These are phyloP conservation scores for Protaetia brevitarsis DNA, from an alignment of 1,140 invertebrate genomes.

Conservation along the genomic window DNA sequence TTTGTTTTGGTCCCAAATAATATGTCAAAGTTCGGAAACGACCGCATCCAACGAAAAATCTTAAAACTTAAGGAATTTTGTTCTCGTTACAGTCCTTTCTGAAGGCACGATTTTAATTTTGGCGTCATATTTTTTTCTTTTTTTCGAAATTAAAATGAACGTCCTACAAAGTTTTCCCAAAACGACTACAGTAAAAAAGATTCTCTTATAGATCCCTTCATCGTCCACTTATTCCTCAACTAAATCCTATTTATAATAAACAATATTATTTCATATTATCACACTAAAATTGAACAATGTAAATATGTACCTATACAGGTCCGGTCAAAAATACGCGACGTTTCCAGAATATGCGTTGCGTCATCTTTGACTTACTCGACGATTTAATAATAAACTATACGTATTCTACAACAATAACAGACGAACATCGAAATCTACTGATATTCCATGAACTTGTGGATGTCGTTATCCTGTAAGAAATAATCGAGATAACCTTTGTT, in stretches of 20 bases:
- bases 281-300: conserved; percentile 19
- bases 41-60: not conserved
- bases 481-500: conserved; percentile 42
- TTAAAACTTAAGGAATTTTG: conserved; percentile 2
- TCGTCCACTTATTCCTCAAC: not conserved
- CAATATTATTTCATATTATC: conserved; percentile 17
- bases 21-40: conserved; percentile 26
- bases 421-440: conserved; percentile 18
- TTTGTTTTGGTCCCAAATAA: conserved; percentile 32
- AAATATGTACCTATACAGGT: not conserved
- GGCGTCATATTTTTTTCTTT: not conserved
- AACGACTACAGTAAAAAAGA: too few species aligned
- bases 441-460: conserved; percentile 42
- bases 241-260: not conserved
- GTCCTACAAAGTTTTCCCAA: too few species aligned
- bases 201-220: too few species aligned
- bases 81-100: conserved; percentile 29
- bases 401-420: conserved; percentile 11
- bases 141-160: too few species aligned
- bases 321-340: not conserved
- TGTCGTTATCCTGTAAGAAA: conserved; percentile 33
- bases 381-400: conserved; percentile 18
- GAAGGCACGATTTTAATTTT: conserved; percentile 38
- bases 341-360: too few species aligned
- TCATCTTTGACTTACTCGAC: not conserved